These are phyloP conservation scores for Acridotheres tristis DNA, from an alignment of 2,797 vertebrate species.

Conservation along the genomic window DNA sequence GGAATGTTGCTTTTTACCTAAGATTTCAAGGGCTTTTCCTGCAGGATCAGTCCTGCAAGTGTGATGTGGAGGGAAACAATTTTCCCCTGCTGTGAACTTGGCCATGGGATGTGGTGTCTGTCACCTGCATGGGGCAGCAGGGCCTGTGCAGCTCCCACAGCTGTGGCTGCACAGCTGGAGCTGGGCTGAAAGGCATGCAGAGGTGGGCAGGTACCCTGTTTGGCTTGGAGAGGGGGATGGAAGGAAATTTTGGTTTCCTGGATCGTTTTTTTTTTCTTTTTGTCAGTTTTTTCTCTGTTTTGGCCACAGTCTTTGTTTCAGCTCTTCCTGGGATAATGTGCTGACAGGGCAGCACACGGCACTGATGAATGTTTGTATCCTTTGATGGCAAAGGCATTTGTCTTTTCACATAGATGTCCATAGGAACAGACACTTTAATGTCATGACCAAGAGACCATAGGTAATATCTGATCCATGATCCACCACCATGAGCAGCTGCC, in stretches of 20 bases:
- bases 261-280: background rate
- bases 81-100: background rate
- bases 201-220: background rate
- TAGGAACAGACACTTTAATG: background rate
- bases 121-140: too few relatives aligned
- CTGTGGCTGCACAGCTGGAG: background rate
- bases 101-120: accelerated
- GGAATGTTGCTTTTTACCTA: background rate
- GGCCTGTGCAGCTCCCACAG: background rate
- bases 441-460: accelerated
- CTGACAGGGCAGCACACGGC: accelerated
- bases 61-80: background rate
- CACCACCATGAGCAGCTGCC: background rate
- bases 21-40: background rate
- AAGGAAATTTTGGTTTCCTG: background rate
- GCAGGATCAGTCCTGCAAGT: background rate
- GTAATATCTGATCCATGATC: background rate
- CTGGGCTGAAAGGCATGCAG: background rate
- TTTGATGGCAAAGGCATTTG: background rate
- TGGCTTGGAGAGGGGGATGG: background rate
- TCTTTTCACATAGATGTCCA: background rate
- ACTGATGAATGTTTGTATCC: background rate
- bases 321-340: background rate
- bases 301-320: background rate
- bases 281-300: background rate